A percentile compares a stretch with the other conserved stretches of the same genome.
phyloP scores from a whole-genome alignment of 2,797 vertebrate genomes.

The Pitangus sulphuratus region DNA sequence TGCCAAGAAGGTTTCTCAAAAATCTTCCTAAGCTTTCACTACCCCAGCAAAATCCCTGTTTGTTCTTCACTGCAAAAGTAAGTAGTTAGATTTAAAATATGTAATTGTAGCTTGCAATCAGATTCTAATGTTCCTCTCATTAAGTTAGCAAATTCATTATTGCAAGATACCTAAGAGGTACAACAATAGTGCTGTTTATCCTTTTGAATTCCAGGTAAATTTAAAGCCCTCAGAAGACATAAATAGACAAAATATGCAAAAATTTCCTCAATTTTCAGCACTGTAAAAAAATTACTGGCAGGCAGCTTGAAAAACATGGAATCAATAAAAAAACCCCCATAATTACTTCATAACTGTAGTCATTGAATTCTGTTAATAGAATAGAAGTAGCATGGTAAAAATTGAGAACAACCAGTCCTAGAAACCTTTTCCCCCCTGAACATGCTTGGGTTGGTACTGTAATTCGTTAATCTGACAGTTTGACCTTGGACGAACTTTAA shows the following conservation, averaged over 20 bases:
- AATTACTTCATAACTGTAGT: neutral
- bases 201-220: neutral
- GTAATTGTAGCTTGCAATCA: neutral
- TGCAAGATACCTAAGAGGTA: neutral
- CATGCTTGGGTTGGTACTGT: fast-evolving
- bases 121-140: neutral
- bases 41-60: neutral
- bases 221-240: neutral
- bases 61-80: neutral
- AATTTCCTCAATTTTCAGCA: neutral
- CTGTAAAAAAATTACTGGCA: neutral
- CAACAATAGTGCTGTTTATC: neutral
- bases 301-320: neutral
- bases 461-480: neutral
- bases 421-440: neutral
- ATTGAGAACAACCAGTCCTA: neutral
- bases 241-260: neutral
- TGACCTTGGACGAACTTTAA: neutral
- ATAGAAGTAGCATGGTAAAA: neutral
- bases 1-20: neutral
- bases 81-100: neutral
- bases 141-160: neutral
- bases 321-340: neutral
- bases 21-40: neutral
- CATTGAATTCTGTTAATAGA: neutral